Conservation (phyloP, 2,888 invertebrate species). For the Stenchaetothrips biformis region DNA sequence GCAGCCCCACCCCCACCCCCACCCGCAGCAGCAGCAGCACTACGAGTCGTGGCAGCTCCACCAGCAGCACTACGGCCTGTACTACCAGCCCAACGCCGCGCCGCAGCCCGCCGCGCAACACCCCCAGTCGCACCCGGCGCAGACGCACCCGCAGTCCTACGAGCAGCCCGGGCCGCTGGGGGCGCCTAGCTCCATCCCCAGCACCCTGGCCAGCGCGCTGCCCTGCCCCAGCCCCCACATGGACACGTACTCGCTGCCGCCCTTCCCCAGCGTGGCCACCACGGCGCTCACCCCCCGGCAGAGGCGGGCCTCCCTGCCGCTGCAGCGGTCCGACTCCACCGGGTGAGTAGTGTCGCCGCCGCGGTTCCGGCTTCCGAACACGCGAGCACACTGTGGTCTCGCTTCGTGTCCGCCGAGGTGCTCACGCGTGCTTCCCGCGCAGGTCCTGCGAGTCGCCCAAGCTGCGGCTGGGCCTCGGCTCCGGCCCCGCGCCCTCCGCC, state of each 20-base stretch:
- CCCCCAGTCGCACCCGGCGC: slow-evolving; percentile 44
- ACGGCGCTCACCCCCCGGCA: slow-evolving; percentile 61
- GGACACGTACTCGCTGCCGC: slow-evolving; percentile 59
- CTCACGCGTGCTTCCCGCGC: slow-evolving; percentile 32
- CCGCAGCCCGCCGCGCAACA: slow-evolving; percentile 55
- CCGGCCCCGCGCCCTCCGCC: slow-evolving; percentile 57
- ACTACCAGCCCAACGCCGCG: slow-evolving; percentile 48
- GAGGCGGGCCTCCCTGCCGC: slow-evolving; percentile 68
- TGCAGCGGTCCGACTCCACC: slow-evolving; percentile 75
- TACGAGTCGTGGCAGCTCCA: slow-evolving; percentile 36
- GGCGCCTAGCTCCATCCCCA: slow-evolving; percentile 51
- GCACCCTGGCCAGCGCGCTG: slow-evolving; percentile 59
- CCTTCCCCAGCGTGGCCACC: slow-evolving; percentile 62
- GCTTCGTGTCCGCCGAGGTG: slow-evolving; percentile 21
- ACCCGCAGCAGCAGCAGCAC: slow-evolving; percentile 38
- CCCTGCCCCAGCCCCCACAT: slow-evolving; percentile 64
- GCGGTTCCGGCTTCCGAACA: no score
- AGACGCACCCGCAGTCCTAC: slow-evolving; percentile 49
- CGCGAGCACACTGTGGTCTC: no score
- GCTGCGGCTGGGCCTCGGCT: slow-evolving; percentile 49
- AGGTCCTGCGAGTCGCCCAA: slow-evolving; percentile 70
- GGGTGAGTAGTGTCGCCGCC: slow-evolving; percentile 46
- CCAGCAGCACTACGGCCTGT: slow-evolving; percentile 49
- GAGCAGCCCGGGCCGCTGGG: slow-evolving; percentile 49
- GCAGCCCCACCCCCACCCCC: slow-evolving; percentile 34